Evolutionary conservation across 2,113 vertebrate species (phyloP).

Genomic region (Hyperoodon ampullatus): DNA sequence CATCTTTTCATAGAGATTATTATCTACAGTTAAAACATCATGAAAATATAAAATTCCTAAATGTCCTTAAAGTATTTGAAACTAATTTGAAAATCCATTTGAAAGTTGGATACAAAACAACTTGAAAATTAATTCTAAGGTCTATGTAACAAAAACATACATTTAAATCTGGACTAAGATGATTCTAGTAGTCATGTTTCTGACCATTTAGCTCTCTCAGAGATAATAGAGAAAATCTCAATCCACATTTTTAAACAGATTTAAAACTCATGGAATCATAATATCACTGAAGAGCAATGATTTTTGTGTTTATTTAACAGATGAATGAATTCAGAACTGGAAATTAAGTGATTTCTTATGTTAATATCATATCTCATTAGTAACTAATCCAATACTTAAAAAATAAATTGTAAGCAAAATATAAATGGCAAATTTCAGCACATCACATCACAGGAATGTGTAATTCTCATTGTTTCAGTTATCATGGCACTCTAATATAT

Average conservation of each 20-base stretch:
- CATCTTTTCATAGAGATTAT: neutral
- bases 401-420: neutral
- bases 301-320: neutral
- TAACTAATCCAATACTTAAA: neutral
- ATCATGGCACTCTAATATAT: neutral
- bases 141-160: neutral
- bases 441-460: neutral
- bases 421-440: neutral
- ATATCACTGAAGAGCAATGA: neutral
- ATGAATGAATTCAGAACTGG: neutral
- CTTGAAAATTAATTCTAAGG: neutral
- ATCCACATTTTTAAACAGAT: neutral
- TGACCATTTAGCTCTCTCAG: neutral
- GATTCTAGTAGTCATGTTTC: neutral
- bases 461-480: neutral
- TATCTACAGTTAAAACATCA: neutral
- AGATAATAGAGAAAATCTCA: neutral
- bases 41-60: neutral
- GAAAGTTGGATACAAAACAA: neutral
- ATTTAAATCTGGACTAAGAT: neutral
- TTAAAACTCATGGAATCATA: neutral
- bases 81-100: conserved; percentile 29
- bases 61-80: neutral
- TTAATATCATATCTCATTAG: neutral
- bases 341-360: neutral